Evolutionary conservation across 2,113 vertebrate species (phyloP), one percentile per base, ranked within the genome.

Genomic region (Thinocorus orbignyianus): DNA sequence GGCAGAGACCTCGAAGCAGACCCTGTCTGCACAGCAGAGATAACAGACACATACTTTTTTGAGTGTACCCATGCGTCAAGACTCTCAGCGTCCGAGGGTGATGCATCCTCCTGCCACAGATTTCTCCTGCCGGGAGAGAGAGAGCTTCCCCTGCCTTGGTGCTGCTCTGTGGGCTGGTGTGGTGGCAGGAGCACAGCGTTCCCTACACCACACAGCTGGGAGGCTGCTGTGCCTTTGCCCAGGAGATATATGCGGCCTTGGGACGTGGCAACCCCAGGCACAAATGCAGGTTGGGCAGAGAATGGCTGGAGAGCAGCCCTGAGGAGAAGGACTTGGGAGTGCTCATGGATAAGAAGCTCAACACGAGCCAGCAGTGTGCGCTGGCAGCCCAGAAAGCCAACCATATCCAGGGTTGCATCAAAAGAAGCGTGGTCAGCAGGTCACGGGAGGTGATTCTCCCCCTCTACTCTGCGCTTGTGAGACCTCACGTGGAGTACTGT

Each of bases 181-280:
- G 37, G 23, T 44, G 26, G n/a, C 39, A 26, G 41, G 19, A 70
- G 20, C 5, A 3, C 16, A 46, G 64, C 23, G 79, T 1, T 1
- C 8, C 10, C 41, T 0, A 3, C 1, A 4, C 31, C 4, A 1
- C 0, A 0, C 0, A 3, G 25, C 62, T 76, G 42, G 22, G 13
- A n/a, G 33, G 31, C 23, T 83, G 33, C 41, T 60, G 19, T 28
- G 11, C 13, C 33, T 19, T 33, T 10, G 1, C 15, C 2, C 1
- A 25, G 10, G 62, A 44, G 41, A n/a, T 0, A 37, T 28, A 10
- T 35, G 25, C 37, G 33, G 17, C 19, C 69, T 57, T 41, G 54
- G 41, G n/a, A n/a, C n/a, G n/a, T n/a, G n/a, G n/a, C n/a, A n/a
- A n/a, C n/a, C n/a, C n/a, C n/a, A n/a, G n/a, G n/a, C n/a, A n/a